Evolutionary conservation across 2,888 invertebrate species (phyloP).

Genomic region (Hartigia nigra): DNA sequence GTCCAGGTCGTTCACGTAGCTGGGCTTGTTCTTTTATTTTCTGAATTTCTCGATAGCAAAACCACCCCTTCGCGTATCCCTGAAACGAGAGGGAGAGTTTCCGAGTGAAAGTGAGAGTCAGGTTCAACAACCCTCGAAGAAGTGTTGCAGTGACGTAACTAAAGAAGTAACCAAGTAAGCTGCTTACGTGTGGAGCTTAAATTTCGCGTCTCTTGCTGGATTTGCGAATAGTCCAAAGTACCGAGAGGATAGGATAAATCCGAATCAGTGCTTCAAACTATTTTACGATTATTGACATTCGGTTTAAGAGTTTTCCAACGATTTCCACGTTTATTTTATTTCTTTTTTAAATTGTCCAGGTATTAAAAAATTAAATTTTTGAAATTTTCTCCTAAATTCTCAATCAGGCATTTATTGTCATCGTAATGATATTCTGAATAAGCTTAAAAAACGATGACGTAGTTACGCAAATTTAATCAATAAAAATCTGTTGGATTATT

Average conservation of each 20-base stretch:
- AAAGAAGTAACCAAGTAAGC: neutral
- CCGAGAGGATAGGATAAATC: neutral
- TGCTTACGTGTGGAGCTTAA: neutral
- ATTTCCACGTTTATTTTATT: neutral
- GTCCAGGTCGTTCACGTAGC: neutral
- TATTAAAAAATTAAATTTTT: neutral
- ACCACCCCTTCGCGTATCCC: conserved; percentile 7
- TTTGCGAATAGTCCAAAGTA: neutral
- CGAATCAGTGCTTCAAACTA: neutral
- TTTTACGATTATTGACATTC: neutral
- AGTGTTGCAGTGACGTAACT: neutral
- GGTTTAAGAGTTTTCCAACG: neutral
- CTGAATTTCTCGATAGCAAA: conserved; percentile 20
- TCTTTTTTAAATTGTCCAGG: too few relatives aligned
- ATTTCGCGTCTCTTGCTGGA: neutral
- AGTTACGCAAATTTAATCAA: neutral
- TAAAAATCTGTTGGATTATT: neutral
- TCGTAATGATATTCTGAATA: too few relatives aligned
- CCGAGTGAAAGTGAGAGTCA: conserved; percentile 19
- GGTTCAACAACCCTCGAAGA: conserved; percentile 16
- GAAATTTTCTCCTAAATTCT: neutral
- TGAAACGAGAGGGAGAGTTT: conserved; percentile 4
- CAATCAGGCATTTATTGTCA: too few relatives aligned
- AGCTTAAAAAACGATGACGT: neutral
- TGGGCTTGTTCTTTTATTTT: neutral